phyloP scores from a whole-genome alignment of 2,113 vertebrate genomes.

The Plestiodon gilberti region DNA sequence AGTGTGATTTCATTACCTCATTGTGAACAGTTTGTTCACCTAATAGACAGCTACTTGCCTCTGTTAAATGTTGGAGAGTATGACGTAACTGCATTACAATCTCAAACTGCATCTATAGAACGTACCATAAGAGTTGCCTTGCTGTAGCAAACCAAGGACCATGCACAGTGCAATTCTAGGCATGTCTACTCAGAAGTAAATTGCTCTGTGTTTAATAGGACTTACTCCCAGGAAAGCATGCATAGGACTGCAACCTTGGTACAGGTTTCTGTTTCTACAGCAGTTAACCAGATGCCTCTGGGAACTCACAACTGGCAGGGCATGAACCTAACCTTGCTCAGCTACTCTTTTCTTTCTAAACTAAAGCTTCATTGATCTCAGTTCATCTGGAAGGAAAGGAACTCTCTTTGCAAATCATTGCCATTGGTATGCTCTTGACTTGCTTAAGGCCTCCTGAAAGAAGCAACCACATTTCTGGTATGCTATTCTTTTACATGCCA shows the following conservation, averaged over 20 bases:
- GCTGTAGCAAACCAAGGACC: not conserved
- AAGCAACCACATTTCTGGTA: not conserved
- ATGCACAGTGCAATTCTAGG: not conserved
- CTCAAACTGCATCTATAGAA: not conserved
- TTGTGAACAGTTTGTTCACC: too few species aligned
- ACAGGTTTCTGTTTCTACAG: not conserved
- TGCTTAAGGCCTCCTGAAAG: too few species aligned
- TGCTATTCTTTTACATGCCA: not conserved
- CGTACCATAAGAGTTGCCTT: not conserved
- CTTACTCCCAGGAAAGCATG: too few species aligned
- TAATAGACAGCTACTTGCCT: not conserved
- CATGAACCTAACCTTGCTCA: not conserved
- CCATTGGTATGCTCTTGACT: not conserved
- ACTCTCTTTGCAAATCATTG: not conserved
- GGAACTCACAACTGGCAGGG: not conserved
- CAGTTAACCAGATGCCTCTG: not conserved
- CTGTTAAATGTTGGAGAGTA: not conserved
- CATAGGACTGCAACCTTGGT: not conserved
- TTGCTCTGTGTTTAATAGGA: too few species aligned
- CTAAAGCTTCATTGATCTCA: conserved; percentile 8
- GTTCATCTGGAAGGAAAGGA: not conserved
- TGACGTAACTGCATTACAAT: not conserved
- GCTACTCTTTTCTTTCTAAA: not conserved
- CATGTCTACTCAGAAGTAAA: too few species aligned
- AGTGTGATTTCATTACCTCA: too few species aligned